phyloP scores from a whole-genome alignment of 2,888 invertebrate species.

The Pedicia rivosa region DNA sequence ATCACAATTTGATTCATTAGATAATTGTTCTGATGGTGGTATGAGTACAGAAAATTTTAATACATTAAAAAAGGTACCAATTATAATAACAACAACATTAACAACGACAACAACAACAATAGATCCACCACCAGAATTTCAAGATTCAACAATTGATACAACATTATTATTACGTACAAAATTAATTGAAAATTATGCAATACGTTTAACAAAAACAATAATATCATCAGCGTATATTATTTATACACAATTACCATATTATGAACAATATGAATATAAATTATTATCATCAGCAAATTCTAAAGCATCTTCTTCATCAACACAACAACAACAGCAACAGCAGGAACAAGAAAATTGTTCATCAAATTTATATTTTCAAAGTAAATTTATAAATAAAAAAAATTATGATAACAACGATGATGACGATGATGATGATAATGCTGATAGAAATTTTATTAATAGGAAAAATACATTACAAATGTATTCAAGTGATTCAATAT shows the following conservation, averaged over 20 bases:
- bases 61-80: slow-evolving; percentile 61
- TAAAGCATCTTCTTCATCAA: background rate
- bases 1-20: slow-evolving; percentile 63
- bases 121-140: slow-evolving; percentile 75
- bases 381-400: too few relatives aligned
- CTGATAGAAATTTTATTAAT: background rate
- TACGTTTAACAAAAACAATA: slow-evolving; percentile 12
- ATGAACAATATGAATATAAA: background rate
- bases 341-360: background rate
- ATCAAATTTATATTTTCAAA: too few relatives aligned
- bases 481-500: slow-evolving; percentile 28
- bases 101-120: too few relatives aligned
- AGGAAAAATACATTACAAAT: slow-evolving; percentile 21
- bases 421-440: too few relatives aligned
- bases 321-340: slow-evolving; percentile 2
- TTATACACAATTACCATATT: slow-evolving; percentile 2
- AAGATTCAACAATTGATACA: slow-evolving; percentile 29
- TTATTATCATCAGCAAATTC: background rate
- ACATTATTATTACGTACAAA: slow-evolving; percentile 18
- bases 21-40: slow-evolving; percentile 51
- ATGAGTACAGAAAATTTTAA: slow-evolving; percentile 72
- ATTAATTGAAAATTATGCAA: slow-evolving; percentile 13
- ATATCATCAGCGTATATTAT: slow-evolving; percentile 11
- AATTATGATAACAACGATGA: too few relatives aligned
- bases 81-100: too few relatives aligned